phyloP scores from a whole-genome alignment of 2,113 vertebrate genomes.

The Neogale vison region DNA sequence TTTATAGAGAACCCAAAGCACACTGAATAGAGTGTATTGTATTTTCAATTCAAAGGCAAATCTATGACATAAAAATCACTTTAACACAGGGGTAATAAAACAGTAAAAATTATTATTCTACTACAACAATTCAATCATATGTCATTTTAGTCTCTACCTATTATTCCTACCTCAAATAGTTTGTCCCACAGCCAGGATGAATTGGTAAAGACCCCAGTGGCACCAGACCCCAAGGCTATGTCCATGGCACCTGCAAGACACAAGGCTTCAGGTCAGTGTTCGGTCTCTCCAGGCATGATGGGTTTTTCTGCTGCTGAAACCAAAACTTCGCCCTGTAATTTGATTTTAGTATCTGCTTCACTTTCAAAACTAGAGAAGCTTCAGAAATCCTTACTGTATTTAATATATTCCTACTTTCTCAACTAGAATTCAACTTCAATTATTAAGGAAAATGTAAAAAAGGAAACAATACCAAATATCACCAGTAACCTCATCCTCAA shows the following conservation, averaged over 20 bases:
- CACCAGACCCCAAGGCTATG: conserved; percentile 94
- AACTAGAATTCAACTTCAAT: conserved; percentile 3
- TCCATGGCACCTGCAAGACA: conserved; percentile 93
- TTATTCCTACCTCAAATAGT: conserved; percentile 84
- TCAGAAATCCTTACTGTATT: neutral
- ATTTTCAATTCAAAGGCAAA: conserved; percentile 40
- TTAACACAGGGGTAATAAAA: neutral
- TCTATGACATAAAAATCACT: neutral
- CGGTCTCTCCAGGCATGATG: neutral
- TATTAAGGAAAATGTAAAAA: conserved; percentile 14
- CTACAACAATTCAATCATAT: neutral
- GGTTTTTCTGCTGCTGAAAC: neutral
- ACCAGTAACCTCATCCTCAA: neutral
- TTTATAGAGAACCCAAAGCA: neutral
- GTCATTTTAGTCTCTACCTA: neutral
- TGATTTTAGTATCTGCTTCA: neutral
- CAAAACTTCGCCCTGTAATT: neutral
- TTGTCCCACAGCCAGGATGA: conserved; percentile 95
- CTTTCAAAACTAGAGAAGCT: neutral
- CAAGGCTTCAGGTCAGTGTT: neutral
- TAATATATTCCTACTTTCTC: neutral
- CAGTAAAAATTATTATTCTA: neutral
- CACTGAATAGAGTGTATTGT: neutral
- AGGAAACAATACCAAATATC: neutral
- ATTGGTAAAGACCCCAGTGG: conserved; percentile 96